Base-by-base conservation (phyloP, 2,797 vertebrate genomes). In the Manis crassicaudata region DNA sequence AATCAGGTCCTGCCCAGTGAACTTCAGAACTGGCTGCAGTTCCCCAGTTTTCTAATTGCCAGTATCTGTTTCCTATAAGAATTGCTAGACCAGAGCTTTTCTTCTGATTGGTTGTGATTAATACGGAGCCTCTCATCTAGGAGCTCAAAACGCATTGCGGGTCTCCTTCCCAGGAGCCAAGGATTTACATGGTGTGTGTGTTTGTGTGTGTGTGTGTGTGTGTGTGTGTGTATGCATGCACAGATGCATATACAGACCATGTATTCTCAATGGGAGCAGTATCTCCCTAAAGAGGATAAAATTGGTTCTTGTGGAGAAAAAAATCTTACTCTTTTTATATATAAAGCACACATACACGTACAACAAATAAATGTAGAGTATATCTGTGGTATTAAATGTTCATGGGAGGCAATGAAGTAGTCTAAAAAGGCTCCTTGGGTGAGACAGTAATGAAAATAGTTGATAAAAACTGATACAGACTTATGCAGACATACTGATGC, bases 201-300 rank as follows among this genome's bases (percentile, higher is more conserved):
- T 25, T 21, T 40, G 7, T 40, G 2, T 35, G 21, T 46, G 37
- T 6, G 2, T 37, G 32, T 27, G 4, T 29, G 3, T 29, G 43
- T 25, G 21, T 32, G 32, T 7, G 1, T 9, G 6, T 25, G 13
- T 1, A 4, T 17, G 10, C 18, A 21, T 4, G 0, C 4, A 54
- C 0, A 21, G 50, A 37, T 29, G 32, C 6, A 37, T 0, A 0
- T 43, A n/a, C 20, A 77, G 35, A 67, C 1, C 1, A 5, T 32
- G 20, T 16, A 29, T 52, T 76, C n/a, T 90, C 56, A 86, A 43
- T 32, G 18, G 23, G 32, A 17, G 6, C 4, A 29, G 0, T 65
- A 50, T 63, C 43, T 58, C 29, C 20, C 0, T 13, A 65, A 37
- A 21, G 6, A 13, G 21, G 23, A 73, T 70, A 88, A 60, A 84